Evolutionary conservation across 2,113 vertebrate species (phyloP), one percentile per base, ranked within the genome.

Genomic region (Mormyrus iriodes): DNA sequence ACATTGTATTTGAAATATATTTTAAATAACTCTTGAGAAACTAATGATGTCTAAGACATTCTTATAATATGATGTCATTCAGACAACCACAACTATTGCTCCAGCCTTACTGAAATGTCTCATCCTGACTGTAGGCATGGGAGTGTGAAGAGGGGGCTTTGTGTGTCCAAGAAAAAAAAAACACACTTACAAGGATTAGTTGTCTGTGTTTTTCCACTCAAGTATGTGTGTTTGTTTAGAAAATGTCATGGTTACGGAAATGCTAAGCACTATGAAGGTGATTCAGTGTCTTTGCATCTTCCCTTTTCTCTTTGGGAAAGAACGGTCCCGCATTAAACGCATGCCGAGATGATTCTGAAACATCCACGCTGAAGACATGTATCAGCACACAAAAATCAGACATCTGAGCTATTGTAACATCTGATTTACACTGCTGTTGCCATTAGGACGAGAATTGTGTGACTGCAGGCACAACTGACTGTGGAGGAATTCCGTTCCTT

Each of bases 191-290:
- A 53, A 35, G 49, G 31, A 86, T 53, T 31, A 31, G 21, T 21
- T 9, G 15, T 3, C 15, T n/a, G 44, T 84, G 82, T 27, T 84
- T 84, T 44, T 48, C 21, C 82, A 84, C 44, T 48, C 24, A 84
- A 84, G 85, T 53, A 35, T 6, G 5, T 86, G 24, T 86, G 85
- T 86, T 86, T 86, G 85, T 86, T 84, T 84, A 48, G 44, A 9
- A 48, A 84, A 55, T 24, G 85, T 53, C 85, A 86, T 86, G 51
- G 85, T 86, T 86, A 86, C 85, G 8, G 49, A 52, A 86, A 53
- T 51, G 51, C 85, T 55, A 42, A 39, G 51, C 13, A 55, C 27
- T 4, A 55, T 53, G 2, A 86, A 86, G 85, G 85, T 86, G 51
- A 86, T 35, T 86, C 19, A 86, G 85, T 86, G 85, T 55, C 51